These are phyloP conservation scores for Chydorus sphaericus DNA, from an alignment of 2,888 invertebrate species.

Conservation along the genomic window DNA sequence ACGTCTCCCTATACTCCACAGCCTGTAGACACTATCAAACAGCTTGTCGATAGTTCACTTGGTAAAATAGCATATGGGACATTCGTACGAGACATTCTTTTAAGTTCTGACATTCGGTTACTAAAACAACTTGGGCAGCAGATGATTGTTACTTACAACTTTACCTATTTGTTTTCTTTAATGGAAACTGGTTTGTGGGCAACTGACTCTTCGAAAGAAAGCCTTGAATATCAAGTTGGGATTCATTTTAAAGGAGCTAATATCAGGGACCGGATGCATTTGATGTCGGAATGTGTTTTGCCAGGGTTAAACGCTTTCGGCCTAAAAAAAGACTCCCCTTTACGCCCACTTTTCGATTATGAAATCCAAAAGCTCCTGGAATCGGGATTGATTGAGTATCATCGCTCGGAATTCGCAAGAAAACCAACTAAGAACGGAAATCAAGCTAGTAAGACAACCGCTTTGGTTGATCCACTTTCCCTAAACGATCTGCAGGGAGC, in stretches of 20 bases:
- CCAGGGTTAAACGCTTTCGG: slow-evolving; percentile 68
- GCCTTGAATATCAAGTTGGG: slow-evolving; percentile 26
- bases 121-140: slow-evolving; percentile 49
- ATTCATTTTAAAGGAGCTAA: too few relatives aligned
- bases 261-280: slow-evolving; percentile 53
- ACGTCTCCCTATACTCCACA: slow-evolving; percentile 22
- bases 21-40: slow-evolving; percentile 54
- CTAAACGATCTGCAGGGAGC: slow-evolving; percentile 1
- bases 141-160: slow-evolving; percentile 31
- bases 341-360: slow-evolving; percentile 50
- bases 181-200: slow-evolving; percentile 57
- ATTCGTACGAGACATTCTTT: slow-evolving; percentile 53
- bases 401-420: slow-evolving; percentile 44
- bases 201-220: background rate
- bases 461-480: background rate
- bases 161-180: slow-evolving; percentile 45
- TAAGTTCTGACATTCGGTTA: slow-evolving; percentile 47
- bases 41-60: slow-evolving; percentile 46
- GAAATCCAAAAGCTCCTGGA: slow-evolving; percentile 51
- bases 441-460: background rate
- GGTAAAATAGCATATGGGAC: slow-evolving; percentile 55
- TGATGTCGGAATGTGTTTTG: slow-evolving; percentile 66
- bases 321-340: slow-evolving; percentile 63
- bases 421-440: background rate
- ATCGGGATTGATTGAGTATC: slow-evolving; percentile 60